phyloP scores from a whole-genome alignment of 92 coral and sea anemone genomes.

The Palythoa grandiflora region DNA sequence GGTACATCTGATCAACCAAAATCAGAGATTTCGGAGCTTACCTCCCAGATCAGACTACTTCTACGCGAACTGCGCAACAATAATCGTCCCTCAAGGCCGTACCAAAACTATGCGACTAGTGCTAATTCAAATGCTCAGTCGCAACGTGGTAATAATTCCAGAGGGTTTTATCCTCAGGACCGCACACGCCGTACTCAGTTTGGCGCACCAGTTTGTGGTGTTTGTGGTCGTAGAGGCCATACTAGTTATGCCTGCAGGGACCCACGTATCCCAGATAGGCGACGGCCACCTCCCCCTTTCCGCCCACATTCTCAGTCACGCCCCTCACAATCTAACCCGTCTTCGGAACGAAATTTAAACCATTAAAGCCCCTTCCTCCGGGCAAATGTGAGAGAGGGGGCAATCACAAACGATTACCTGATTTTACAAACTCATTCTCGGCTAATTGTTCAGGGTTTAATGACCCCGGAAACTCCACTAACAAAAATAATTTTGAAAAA shows the following conservation, averaged over 20 bases:
- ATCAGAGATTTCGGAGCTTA: constrained; percentile 21
- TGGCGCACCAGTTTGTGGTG: constrained; percentile 42
- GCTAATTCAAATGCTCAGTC: not conserved
- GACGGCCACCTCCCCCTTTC: constrained; percentile 18
- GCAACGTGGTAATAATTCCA: not conserved
- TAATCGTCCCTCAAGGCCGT: constrained; percentile 1
- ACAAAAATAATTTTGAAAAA: not conserved
- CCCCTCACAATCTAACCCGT: not conserved
- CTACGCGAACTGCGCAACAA: constrained; percentile 12
- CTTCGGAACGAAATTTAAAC: constrained; percentile 10
- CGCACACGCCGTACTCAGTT: constrained; percentile 25
- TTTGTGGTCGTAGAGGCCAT: constrained; percentile 54
- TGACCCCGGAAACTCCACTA: not conserved
- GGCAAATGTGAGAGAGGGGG: constrained; percentile 19
- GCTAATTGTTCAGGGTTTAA: not conserved
- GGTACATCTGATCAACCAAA: not conserved
- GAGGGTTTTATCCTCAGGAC: constrained; percentile 22
- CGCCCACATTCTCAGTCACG: constrained; percentile 5
- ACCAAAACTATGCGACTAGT: constrained; percentile 4
- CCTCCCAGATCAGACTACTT: constrained; percentile 2
- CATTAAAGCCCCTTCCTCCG: constrained; percentile 25
- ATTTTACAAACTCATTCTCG: not conserved
- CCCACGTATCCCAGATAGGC: constrained; percentile 23
- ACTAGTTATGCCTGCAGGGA: constrained; percentile 37
- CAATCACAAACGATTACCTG: not conserved